These are phyloP conservation scores for Conchocele bisecta DNA, from an alignment of 2,888 invertebrate genomes.

Conservation along the genomic window DNA sequence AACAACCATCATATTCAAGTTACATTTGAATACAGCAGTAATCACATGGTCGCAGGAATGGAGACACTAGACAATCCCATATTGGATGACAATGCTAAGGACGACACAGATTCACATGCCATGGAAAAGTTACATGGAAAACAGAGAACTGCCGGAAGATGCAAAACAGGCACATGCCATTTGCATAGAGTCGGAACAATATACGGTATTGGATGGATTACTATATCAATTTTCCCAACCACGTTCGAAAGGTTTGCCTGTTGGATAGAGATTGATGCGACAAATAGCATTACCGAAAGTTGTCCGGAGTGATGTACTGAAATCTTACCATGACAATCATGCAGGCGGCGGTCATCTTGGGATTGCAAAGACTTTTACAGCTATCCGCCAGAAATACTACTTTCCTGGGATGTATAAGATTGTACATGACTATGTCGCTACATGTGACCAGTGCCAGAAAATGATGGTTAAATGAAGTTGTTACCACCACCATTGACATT, in stretches of 20 bases:
- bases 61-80: no score
- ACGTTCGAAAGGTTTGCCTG: conserved; percentile 3
- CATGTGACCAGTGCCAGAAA: conserved; percentile 17
- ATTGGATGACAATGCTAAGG: no score
- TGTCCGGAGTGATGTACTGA: conserved; percentile 18
- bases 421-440: not conserved
- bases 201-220: conserved; percentile 8
- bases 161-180: no score
- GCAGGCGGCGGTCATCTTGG: conserved; percentile 23
- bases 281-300: conserved; percentile 27
- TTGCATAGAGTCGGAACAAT: conserved; percentile 20
- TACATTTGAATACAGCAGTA: no score
- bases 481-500: conserved; percentile 23
- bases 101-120: no score
- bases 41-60: no score
- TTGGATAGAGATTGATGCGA: not conserved
- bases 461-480: not conserved
- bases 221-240: conserved; percentile 29
- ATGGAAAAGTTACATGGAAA: no score
- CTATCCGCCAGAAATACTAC: conserved; percentile 12
- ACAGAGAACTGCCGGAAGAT: no score
- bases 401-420: conserved; percentile 10
- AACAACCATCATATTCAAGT: no score
- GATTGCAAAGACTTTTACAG: conserved; percentile 3
- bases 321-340: conserved; percentile 8